Percentiles rank a stretch among this genome's conserved stretches.
Evolutionary conservation across 2,888 invertebrate species (phyloP).

Genomic region (Camptogramma bilineatum): DNA sequence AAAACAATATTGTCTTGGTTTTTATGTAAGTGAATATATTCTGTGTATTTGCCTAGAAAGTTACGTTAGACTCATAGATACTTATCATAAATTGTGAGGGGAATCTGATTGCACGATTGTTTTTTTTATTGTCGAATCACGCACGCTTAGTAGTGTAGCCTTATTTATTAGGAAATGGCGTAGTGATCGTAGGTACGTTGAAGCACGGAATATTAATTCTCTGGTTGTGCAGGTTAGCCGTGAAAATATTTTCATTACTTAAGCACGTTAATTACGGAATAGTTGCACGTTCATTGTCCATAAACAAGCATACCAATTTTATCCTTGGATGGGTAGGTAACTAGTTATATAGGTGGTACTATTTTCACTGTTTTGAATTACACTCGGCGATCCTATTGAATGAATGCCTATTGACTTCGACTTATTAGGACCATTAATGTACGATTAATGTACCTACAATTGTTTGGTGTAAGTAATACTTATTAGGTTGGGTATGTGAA

Average conservation of each 20-base stretch:
- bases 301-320: constrained; percentile 16
- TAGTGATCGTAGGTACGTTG: constrained; percentile 15
- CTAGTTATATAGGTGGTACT: too few relatives aligned
- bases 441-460: too few relatives aligned
- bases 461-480: too few relatives aligned
- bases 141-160: constrained; percentile 22
- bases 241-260: constrained; percentile 39
- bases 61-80: constrained; percentile 27
- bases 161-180: constrained; percentile 25
- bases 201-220: constrained; percentile 24
- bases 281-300: constrained; percentile 36
- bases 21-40: constrained; percentile 35
- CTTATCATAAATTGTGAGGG: constrained; percentile 33
- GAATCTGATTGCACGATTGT: constrained; percentile 34
- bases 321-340: too few relatives aligned
- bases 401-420: too few relatives aligned
- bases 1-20: constrained; percentile 40
- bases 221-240: constrained; percentile 24
- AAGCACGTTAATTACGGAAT: constrained; percentile 38
- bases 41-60: constrained; percentile 27
- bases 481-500: too few relatives aligned
- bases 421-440: too few relatives aligned
- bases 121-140: constrained; percentile 27
- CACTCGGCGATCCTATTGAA: too few relatives aligned
- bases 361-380: too few relatives aligned